phyloP scores from a whole-genome alignment of 2,113 vertebrate species.

The Tragelaphus scriptus region DNA sequence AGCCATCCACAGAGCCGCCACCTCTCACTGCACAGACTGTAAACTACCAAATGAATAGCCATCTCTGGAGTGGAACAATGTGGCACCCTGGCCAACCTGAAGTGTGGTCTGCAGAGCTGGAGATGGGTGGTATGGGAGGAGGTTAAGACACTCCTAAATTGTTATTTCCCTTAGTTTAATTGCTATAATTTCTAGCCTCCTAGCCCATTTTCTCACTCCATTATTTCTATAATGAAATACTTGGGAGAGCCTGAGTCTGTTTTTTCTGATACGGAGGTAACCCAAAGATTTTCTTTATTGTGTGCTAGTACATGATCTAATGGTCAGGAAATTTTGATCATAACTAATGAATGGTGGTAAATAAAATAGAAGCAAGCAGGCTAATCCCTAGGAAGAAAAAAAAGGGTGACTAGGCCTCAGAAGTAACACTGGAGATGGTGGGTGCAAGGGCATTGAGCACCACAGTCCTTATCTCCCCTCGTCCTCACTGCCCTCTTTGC shows the following conservation, averaged over 20 bases:
- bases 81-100: not conserved
- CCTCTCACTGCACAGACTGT: not conserved
- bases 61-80: not conserved
- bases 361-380: slow-evolving; percentile 12
- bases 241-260: not conserved
- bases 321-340: not conserved
- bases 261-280: not conserved
- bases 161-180: not conserved
- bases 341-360: not conserved
- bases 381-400: not conserved
- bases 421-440: not conserved
- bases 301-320: not conserved
- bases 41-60: not conserved
- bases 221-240: slow-evolving; percentile 11
- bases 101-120: not conserved
- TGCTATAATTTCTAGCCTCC: not conserved
- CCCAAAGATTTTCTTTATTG: not conserved
- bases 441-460: not conserved
- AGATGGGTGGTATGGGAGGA: not conserved
- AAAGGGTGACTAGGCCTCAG: not conserved
- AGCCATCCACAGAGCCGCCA: not conserved
- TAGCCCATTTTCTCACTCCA: not conserved
- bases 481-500: not conserved
- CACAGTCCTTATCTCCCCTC: not conserved
- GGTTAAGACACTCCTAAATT: not conserved